These are phyloP conservation scores for Cephus runcator DNA, from an alignment of 2,888 invertebrate genomes.

Conservation along the genomic window DNA sequence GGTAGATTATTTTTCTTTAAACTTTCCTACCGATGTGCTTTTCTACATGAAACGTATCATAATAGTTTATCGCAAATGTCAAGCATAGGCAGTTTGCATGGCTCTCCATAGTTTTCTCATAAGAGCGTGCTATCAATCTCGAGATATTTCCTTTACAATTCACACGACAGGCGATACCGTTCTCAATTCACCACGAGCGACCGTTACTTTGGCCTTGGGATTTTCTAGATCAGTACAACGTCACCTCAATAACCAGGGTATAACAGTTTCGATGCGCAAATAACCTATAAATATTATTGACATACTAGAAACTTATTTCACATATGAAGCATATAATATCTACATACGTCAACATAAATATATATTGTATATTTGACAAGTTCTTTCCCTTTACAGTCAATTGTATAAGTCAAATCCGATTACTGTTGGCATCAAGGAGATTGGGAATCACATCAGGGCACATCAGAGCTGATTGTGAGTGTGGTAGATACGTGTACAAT, in stretches of 20 bases:
- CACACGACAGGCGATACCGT: neutral
- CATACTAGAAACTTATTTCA: neutral
- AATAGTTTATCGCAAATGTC: neutral
- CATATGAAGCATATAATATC: neutral
- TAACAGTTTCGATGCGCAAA: neutral
- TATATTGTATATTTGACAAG: neutral
- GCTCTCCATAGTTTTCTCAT: neutral
- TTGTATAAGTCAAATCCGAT: neutral
- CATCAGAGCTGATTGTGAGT: neutral
- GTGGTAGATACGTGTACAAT: slow-evolving; percentile 21
- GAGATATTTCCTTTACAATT: neutral
- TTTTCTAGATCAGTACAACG: slow-evolving; percentile 13
- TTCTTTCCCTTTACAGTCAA: neutral
- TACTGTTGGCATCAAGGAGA: slow-evolving; percentile 11
- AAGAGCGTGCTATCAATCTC: neutral
- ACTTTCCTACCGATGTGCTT: neutral
- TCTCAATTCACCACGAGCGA: neutral
- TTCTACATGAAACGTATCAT: neutral
- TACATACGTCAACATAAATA: neutral
- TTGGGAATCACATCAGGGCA: neutral
- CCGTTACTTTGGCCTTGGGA: slow-evolving; percentile 9
- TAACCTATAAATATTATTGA: neutral
- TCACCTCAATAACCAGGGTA: neutral
- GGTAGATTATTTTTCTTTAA: neutral
- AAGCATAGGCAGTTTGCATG: neutral